These are phyloP conservation scores for Alosa sapidissima DNA, from an alignment of 2,797 vertebrate genomes.

Conservation along the genomic window DNA sequence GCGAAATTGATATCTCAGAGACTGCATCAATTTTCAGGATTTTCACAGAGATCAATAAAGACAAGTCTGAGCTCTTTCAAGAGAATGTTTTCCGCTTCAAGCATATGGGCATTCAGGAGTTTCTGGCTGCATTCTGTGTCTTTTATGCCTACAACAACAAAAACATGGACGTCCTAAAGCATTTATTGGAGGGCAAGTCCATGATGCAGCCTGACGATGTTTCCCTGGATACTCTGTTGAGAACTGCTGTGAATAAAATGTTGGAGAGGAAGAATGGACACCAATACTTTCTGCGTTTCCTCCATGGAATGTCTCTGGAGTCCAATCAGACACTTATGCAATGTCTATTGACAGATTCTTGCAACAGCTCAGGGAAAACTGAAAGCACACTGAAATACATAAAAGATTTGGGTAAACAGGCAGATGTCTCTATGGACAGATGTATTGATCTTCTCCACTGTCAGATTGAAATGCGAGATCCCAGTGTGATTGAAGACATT, in stretches of 20 bases:
- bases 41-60: background rate
- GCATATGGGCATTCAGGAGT: background rate
- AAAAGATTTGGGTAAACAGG: background rate
- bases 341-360: background rate
- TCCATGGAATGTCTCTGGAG: background rate
- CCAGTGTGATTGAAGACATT: background rate
- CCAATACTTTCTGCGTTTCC: background rate
- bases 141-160: background rate
- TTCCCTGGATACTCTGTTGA: background rate
- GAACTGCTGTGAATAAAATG: background rate
- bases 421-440: background rate
- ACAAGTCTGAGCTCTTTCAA: background rate
- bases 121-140: background rate
- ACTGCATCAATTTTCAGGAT: background rate
- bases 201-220: background rate
- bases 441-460: background rate
- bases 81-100: background rate
- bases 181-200: background rate
- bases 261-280: background rate
- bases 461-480: background rate
- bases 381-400: background rate
- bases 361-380: background rate
- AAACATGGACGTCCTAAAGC: background rate
- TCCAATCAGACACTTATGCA: background rate
- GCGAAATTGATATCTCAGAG: background rate